A percentile compares a stretch with the other conserved stretches of the same genome.
Conservation (phyloP, 2,888 invertebrate genomes). For the Coelogynopora nodosa region DNA sequence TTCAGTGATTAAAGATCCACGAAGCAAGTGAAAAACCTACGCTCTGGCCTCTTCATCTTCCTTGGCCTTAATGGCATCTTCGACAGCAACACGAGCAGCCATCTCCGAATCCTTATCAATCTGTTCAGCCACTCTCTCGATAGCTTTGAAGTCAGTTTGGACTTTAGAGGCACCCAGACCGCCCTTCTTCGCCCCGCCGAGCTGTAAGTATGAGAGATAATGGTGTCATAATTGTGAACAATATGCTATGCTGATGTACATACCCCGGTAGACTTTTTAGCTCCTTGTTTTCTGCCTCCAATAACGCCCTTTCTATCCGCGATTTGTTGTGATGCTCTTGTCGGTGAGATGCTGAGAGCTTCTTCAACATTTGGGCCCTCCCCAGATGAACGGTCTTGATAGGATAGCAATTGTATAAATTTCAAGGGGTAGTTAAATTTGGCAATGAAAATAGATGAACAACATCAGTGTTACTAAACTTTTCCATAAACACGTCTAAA, state of each 20-base stretch:
- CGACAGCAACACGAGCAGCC: conserved; percentile 51
- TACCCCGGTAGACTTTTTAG: not conserved
- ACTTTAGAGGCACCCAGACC: conserved; percentile 89
- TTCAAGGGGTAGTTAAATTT: no score
- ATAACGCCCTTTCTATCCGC: conserved; percentile 63
- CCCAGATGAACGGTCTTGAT: not conserved
- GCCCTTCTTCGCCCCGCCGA: conserved; percentile 29
- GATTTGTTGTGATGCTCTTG: conserved; percentile 53
- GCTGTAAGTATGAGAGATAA: no score
- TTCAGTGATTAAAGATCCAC: no score
- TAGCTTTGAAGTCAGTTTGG: conserved; percentile 85
- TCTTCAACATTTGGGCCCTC: conserved; percentile 64
- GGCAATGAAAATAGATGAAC: no score
- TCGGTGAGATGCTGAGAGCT: conserved; percentile 61
- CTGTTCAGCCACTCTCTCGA: conserved; percentile 82
- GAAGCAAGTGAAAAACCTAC: no score
- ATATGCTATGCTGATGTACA: not conserved
- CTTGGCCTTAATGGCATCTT: conserved; percentile 53
- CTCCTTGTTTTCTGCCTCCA: not conserved
- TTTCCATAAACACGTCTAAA: no score
- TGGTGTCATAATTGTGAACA: not conserved
- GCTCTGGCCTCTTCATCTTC: conserved; percentile 69
- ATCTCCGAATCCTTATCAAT: conserved; percentile 72
- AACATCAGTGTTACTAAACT: no score
- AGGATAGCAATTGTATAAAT: no score